Percentiles rank a stretch among this genome's conserved stretches.
Evolutionary conservation across 2,888 invertebrate genomes (phyloP).

Genomic region (Acheta domesticus): DNA sequence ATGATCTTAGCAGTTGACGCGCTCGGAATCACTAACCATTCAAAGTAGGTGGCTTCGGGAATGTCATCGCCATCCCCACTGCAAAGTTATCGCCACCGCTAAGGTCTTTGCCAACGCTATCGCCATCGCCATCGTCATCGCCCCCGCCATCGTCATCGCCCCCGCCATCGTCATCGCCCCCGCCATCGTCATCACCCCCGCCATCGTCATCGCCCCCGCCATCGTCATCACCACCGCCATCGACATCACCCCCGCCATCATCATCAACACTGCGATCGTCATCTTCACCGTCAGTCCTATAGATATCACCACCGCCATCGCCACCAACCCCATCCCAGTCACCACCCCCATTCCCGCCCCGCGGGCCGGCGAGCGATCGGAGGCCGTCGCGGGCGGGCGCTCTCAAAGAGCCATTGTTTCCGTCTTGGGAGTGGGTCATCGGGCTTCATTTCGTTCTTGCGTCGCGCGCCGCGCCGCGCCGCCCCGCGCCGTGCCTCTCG

Average conservation of each 20-base stretch:
- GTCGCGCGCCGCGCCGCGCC: too few species aligned
- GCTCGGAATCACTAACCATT: too few species aligned
- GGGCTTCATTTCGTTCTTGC: too few species aligned
- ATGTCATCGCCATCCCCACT: background rate
- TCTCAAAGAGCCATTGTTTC: too few species aligned
- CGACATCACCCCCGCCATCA: conserved; percentile 52
- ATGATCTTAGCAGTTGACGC: too few species aligned
- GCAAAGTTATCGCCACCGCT: background rate
- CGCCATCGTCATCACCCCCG: conserved; percentile 35
- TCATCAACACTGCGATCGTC: conserved; percentile 48
- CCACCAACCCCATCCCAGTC: background rate
- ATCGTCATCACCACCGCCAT: conserved; percentile 48
- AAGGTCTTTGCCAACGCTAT: too few species aligned
- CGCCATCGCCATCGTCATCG: background rate
- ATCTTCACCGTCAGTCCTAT: conserved; percentile 46
- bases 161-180: conserved; percentile 26
- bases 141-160: conserved; percentile 20
- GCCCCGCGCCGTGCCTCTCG: too few species aligned
- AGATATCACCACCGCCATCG: conserved; percentile 47
- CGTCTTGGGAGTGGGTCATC: too few species aligned
- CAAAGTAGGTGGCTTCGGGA: too few species aligned
- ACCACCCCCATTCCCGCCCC: too few species aligned
- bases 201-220: conserved; percentile 41
- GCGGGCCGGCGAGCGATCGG: too few species aligned
- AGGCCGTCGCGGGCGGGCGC: too few species aligned